Evolutionary conservation across 2,888 invertebrate species (phyloP).

Genomic region (Himalopsyche tibetana): DNA sequence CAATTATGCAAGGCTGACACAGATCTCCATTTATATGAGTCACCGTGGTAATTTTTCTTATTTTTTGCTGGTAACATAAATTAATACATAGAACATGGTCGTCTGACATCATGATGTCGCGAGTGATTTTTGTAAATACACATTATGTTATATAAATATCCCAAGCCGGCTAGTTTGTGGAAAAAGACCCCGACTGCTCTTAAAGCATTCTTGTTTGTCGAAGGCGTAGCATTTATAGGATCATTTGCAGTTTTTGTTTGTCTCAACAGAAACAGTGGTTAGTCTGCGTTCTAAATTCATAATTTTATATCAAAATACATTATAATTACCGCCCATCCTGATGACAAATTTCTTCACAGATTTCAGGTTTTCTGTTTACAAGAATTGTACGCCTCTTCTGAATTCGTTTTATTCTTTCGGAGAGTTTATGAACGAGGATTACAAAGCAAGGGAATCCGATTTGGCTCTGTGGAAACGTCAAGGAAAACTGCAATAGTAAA

Average conservation of each 20-base stretch:
- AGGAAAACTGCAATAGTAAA: conserved; percentile 71
- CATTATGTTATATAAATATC: conserved; percentile 82
- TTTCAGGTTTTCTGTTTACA: conserved; percentile 82
- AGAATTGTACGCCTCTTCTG: conserved; percentile 81
- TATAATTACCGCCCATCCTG: conserved; percentile 43
- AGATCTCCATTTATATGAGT: not conserved
- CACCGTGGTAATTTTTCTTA: not conserved
- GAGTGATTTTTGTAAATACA: conserved; percentile 26
- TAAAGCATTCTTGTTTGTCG: conserved; percentile 75
- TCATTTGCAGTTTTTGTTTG: conserved; percentile 82
- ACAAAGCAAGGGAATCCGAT: conserved; percentile 77
- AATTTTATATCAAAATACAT: conserved; percentile 1
- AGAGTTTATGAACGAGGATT: conserved; percentile 77
- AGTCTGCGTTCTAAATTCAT: conserved; percentile 67
- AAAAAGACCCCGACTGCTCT: conserved; percentile 76
- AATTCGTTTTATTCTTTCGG: conserved; percentile 84
- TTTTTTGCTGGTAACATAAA: not conserved
- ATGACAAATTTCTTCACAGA: conserved; percentile 75
- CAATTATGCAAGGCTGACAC: no score
- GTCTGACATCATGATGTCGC: conserved; percentile 27
- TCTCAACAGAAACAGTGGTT: conserved; percentile 85
- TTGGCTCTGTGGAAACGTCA: conserved; percentile 77
- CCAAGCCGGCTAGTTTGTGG: conserved; percentile 75
- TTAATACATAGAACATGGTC: not conserved
- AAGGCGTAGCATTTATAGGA: conserved; percentile 76